Conservation (phyloP, 2,797 vertebrate species). For the Pantherophis alleghaniensis region DNA sequence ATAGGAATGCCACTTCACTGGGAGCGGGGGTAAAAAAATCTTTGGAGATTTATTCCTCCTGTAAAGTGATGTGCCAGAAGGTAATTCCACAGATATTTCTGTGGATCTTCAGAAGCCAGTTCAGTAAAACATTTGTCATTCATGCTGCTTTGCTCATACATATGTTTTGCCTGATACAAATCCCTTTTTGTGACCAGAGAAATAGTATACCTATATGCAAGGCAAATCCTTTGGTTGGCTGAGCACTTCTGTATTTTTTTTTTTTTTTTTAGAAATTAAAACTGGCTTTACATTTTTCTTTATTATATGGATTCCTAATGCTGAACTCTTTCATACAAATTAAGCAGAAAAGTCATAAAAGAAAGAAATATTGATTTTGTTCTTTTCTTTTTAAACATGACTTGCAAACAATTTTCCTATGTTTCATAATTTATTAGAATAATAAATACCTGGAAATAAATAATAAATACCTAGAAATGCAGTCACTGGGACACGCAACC, state of each 20-base stretch:
- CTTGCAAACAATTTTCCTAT: not conserved
- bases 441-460: no score
- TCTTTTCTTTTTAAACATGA: not conserved
- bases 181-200: not conserved
- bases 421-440: not conserved
- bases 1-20: conserved; percentile 17
- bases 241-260: conserved; percentile 5
- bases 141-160: not conserved
- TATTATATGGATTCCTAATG: not conserved
- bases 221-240: conserved; percentile 29
- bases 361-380: not conserved
- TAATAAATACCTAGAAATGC: not conserved
- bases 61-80: conserved; percentile 47
- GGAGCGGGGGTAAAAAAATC: not conserved
- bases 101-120: conserved; percentile 20
- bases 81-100: conserved; percentile 43
- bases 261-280: not conserved
- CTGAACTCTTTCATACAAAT: conserved; percentile 16
- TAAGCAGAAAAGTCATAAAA: conserved; percentile 12
- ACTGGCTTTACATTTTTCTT: conserved; percentile 5
- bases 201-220: conserved; percentile 11
- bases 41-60: conserved; percentile 39
- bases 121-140: conserved; percentile 17
- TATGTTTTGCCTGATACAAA: not conserved
- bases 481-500: not conserved